Conservation (phyloP, 2,797 vertebrate species). For the Anabas testudineus region DNA sequence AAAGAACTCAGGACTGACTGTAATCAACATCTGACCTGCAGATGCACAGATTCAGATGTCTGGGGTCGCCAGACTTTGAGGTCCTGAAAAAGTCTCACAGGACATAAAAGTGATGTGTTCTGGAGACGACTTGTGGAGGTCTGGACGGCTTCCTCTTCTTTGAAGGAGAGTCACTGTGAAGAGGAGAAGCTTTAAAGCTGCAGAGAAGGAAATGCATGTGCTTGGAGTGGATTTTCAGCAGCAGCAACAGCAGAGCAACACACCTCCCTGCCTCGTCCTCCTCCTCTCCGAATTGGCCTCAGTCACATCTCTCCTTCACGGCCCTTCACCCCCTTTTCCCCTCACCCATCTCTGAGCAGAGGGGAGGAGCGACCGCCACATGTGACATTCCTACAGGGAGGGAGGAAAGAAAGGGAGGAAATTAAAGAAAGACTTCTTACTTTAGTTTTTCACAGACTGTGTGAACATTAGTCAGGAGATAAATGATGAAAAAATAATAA, state of each 20-base stretch:
- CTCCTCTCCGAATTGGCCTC: slow-evolving; percentile 23
- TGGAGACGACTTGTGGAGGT: slow-evolving; percentile 34
- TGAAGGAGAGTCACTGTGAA: slow-evolving; percentile 31
- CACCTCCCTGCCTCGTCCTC: slow-evolving; percentile 47
- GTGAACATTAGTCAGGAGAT: not conserved
- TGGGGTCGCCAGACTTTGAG: slow-evolving; percentile 2
- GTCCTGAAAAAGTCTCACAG: slow-evolving; percentile 20
- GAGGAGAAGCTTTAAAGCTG: slow-evolving; percentile 39
- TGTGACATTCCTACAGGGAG: slow-evolving; percentile 68
- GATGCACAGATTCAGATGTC: slow-evolving; percentile 34
- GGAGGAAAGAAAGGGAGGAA: slow-evolving; percentile 18
- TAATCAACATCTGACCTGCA: slow-evolving; percentile 66
- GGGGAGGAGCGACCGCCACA: slow-evolving; percentile 74
- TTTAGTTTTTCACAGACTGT: not conserved
- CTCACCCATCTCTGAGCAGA: slow-evolving; percentile 59
- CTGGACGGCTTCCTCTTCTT: slow-evolving; percentile 47
- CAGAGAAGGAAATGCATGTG: slow-evolving; percentile 52
- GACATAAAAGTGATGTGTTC: slow-evolving; percentile 30
- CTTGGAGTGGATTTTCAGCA: slow-evolving; percentile 47
- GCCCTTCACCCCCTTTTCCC: slow-evolving; percentile 77
- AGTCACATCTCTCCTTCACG: slow-evolving; percentile 72
- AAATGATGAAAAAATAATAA: no score
- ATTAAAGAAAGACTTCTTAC: slow-evolving; percentile 11
- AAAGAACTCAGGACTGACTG: slow-evolving; percentile 10
- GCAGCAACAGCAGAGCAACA: slow-evolving; percentile 37